These are phyloP conservation scores for Craseonycteris thonglongyai DNA, from an alignment of 2,113 vertebrate genomes.

Conservation along the genomic window DNA sequence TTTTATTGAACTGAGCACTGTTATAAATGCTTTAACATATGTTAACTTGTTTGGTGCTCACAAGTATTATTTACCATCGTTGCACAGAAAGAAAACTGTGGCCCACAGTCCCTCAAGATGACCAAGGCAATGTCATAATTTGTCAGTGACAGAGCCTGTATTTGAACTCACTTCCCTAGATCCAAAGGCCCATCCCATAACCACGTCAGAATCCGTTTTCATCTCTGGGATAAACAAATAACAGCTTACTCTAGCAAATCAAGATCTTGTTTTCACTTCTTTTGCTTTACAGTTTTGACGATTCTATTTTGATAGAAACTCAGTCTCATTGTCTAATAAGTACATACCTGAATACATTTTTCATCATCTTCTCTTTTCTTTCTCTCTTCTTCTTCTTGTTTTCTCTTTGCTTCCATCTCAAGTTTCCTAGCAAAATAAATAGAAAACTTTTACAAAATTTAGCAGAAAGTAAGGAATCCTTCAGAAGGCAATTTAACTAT, in stretches of 20 bases:
- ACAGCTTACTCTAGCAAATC: neutral
- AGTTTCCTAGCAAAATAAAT: conserved; percentile 85
- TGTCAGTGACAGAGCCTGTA: neutral
- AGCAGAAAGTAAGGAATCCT: neutral
- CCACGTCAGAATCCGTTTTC: neutral
- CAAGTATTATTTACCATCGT: neutral
- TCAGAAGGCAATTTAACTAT: neutral
- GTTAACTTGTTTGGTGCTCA: neutral
- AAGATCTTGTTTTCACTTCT: neutral
- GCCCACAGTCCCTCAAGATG: neutral
- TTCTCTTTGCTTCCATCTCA: conserved; percentile 95
- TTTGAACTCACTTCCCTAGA: neutral
- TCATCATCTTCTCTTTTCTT: conserved; percentile 95
- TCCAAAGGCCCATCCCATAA: neutral
- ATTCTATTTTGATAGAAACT: neutral
- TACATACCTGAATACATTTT: conserved; percentile 87
- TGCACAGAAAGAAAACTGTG: neutral
- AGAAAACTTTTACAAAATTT: neutral
- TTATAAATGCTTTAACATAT: neutral
- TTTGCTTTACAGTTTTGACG: neutral
- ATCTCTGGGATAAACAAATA: neutral
- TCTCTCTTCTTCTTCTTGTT: conserved; percentile 93
- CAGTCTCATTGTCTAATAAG: neutral
- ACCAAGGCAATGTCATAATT: neutral
- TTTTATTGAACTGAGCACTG: neutral